Conservation (phyloP, 2,888 invertebrate species). For the Epicampocera succincta region DNA sequence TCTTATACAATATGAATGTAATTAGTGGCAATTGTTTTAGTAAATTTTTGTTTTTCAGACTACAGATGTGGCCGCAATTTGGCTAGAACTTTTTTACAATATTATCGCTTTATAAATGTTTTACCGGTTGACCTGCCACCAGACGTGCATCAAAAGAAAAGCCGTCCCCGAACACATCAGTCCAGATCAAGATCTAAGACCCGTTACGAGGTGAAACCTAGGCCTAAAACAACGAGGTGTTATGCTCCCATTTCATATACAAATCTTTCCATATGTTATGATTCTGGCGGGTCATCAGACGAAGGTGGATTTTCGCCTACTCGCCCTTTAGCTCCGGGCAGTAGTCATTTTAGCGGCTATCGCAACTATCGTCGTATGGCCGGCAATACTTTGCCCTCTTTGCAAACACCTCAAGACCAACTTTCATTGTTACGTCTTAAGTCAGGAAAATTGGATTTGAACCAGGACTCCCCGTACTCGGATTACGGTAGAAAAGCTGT, state of each 20-base stretch:
- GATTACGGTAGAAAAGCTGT: slow-evolving; percentile 44
- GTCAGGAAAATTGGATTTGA: slow-evolving; percentile 75
- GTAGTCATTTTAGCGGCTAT: slow-evolving; percentile 77
- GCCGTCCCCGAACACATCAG: slow-evolving; percentile 80
- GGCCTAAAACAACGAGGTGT: slow-evolving; percentile 82
- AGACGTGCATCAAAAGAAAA: slow-evolving; percentile 80
- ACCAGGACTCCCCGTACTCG: slow-evolving; percentile 72
- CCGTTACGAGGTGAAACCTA: slow-evolving; percentile 81
- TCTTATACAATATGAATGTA: neutral
- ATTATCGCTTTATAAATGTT: slow-evolving; percentile 89
- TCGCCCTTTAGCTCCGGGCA: slow-evolving; percentile 75
- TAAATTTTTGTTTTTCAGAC: slow-evolving; percentile 83
- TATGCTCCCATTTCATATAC: slow-evolving; percentile 83
- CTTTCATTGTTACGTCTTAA: slow-evolving; percentile 78
- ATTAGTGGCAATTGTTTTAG: neutral
- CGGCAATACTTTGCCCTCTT: slow-evolving; percentile 69
- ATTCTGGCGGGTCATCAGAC: slow-evolving; percentile 82
- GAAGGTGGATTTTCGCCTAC: slow-evolving; percentile 79
- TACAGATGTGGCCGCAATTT: slow-evolving; percentile 90
- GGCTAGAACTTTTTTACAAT: slow-evolving; percentile 89
- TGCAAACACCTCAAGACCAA: slow-evolving; percentile 75
- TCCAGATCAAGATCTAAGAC: slow-evolving; percentile 79
- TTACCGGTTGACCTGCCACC: slow-evolving; percentile 83
- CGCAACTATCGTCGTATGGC: slow-evolving; percentile 75
- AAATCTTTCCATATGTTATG: slow-evolving; percentile 83